phyloP scores from a whole-genome alignment of 1,140 invertebrate species.

The Drosophila simulans region DNA sequence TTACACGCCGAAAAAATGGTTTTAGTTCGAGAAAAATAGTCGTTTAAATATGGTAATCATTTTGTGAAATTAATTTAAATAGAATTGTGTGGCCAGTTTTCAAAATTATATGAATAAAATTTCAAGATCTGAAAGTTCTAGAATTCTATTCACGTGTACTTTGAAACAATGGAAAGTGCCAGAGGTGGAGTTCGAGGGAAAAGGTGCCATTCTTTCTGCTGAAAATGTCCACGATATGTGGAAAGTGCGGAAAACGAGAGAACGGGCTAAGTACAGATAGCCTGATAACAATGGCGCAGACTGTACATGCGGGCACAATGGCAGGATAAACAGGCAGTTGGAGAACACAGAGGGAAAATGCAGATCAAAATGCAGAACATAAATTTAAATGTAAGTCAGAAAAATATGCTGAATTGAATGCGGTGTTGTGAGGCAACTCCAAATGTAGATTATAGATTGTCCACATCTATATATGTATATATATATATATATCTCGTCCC shows the following conservation, averaged over 20 bases:
- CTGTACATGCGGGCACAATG: conserved; percentile 23
- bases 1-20: conserved; percentile 15
- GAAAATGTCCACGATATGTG: conserved; percentile 12
- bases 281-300: conserved; percentile 27
- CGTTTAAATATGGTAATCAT: not conserved
- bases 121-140: too few relatives aligned
- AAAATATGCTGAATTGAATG: not conserved
- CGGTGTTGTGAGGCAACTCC: not conserved
- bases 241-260: conserved; percentile 1
- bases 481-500: too few relatives aligned
- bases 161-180: not conserved
- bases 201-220: conserved; percentile 16
- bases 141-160: too few relatives aligned
- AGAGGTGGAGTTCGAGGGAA: conserved; percentile 1
- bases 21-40: too few relatives aligned
- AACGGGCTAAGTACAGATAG: conserved; percentile 7
- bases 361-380: not conserved
- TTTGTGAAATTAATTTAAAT: not conserved
- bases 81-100: too few relatives aligned
- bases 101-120: too few relatives aligned
- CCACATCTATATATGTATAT: too few relatives aligned
- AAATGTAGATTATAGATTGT: not conserved
- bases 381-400: conserved; percentile 6
- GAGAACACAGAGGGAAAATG: not conserved
- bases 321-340: not conserved